Evolutionary conservation across 2,113 vertebrate species (phyloP), one percentile per base, ranked within the genome.

Genomic region (Cyprinodon tularosa): DNA sequence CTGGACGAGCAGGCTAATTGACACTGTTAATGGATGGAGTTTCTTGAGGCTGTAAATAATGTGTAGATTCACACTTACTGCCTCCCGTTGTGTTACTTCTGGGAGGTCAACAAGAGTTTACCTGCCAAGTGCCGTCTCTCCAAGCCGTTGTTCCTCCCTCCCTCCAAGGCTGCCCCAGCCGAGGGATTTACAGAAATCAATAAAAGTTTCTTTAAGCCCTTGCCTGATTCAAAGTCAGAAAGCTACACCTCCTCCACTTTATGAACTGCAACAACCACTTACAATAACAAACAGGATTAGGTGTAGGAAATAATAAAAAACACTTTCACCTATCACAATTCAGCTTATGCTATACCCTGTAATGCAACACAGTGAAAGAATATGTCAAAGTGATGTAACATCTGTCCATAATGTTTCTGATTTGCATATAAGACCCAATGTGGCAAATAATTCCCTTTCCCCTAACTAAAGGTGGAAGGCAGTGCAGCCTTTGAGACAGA

Each of bases 41-140:
- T 93, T 90, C 89, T 87, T 83, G 74, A 84, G 85, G 84, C 90
- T 87, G 91, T 91, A 92, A 92, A 93, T 92, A 90, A 91, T 86
- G 88, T 91, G 88, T 74, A 90, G 77, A 77, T 85, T 93, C 89
- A 90, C 87, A 87, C 87, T 89, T 80, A 64, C 76, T 86, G 86
- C 88, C 80, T 88, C 86, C 81, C 73, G 81, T 83, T 59, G 71
- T 65, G 86, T 61, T 86, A 84, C 90, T 86, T 90, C 82, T 80
- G 89, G 84, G 91, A 91, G 87, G 79, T 75, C 68, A 87, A 83
- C 67, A 60, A 74, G 79, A 85, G 91, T 91, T 86, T 84, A 92
- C 83, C 86, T 92, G 87, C 85, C 89, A 93, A 90, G 86, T 85
- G 76, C 70, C 29, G 68, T 84, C 90, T 83, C 76, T 75, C 76